Evolutionary conservation across 2,113 vertebrate genomes (phyloP).

Genomic region (Bufo bufo): DNA sequence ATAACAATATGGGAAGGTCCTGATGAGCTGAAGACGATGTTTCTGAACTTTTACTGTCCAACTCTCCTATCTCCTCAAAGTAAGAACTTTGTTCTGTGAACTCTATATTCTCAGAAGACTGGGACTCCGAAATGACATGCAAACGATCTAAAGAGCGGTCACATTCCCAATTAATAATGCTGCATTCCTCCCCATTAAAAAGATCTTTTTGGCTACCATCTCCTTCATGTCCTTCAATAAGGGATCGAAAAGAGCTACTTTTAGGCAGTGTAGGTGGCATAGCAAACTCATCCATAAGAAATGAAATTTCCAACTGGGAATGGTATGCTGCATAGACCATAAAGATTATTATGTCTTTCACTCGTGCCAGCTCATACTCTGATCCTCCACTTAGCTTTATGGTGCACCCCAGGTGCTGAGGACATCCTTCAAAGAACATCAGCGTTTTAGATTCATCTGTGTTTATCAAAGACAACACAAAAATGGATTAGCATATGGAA

Average conservation of each 20-base stretch:
- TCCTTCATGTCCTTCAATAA: conserved; percentile 77
- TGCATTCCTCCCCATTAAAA: conserved; percentile 65
- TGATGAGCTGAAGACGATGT: conserved; percentile 63
- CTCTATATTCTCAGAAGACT: conserved; percentile 66
- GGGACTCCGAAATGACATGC: conserved; percentile 65
- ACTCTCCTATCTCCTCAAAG: conserved; percentile 69
- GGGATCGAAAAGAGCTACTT: conserved; percentile 83
- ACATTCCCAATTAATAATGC: conserved; percentile 66
- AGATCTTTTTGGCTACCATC: conserved; percentile 66
- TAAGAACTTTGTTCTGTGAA: conserved; percentile 63
- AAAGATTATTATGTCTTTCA: conserved; percentile 95
- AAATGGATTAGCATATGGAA: neutral
- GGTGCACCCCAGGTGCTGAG: conserved; percentile 90
- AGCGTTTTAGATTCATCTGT: conserved; percentile 89
- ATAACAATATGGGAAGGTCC: conserved; percentile 59
- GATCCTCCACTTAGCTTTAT: conserved; percentile 92
- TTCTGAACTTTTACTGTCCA: conserved; percentile 39
- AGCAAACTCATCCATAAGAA: conserved; percentile 99
- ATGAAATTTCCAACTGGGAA: conserved; percentile 98
- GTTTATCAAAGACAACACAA: neutral
- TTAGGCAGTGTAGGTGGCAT: conserved; percentile 90
- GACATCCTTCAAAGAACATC: conserved; percentile 98
- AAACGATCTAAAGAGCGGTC: conserved; percentile 68
- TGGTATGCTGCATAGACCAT: conserved; percentile 98
- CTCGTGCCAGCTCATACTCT: conserved; percentile 91